Percentiles rank a stretch among this genome's conserved stretches.
These are phyloP conservation scores for Argynnis bischoffii DNA, from an alignment of 2,888 invertebrate species.

Conservation along the genomic window DNA sequence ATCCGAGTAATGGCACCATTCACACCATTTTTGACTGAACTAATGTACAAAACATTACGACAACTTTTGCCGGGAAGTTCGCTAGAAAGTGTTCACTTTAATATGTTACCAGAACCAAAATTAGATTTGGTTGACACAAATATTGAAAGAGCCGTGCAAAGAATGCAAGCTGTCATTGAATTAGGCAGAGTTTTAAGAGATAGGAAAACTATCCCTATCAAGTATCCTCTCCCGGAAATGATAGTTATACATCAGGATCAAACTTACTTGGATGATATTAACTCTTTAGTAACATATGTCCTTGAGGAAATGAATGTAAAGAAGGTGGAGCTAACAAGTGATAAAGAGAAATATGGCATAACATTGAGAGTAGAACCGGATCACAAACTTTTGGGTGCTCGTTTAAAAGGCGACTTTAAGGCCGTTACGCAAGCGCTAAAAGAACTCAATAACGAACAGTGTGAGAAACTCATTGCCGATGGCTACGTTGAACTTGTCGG, in stretches of 20 bases:
- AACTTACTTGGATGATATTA: conserved; percentile 89
- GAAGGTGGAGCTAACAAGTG: conserved; percentile 90
- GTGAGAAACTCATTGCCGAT: conserved; percentile 87
- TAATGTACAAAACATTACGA: conserved; percentile 95
- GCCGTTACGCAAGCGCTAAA: conserved; percentile 91
- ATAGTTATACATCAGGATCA: conserved; percentile 95
- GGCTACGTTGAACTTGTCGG: conserved; percentile 89
- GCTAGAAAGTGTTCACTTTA: conserved; percentile 93
- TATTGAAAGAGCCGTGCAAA: conserved; percentile 94
- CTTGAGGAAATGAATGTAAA: conserved; percentile 96
- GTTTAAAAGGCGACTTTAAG: conserved; percentile 95
- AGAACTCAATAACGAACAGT: conserved; percentile 87
- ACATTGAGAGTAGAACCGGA: conserved; percentile 96
- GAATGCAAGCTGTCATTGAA: conserved; percentile 98
- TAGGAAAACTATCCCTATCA: conserved; percentile 95
- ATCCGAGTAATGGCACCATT: conserved; percentile 97
- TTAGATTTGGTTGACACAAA: conserved; percentile 87
- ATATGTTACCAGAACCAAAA: conserved; percentile 92
- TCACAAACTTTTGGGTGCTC: conserved; percentile 93
- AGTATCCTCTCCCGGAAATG: conserved; percentile 97
- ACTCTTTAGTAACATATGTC: conserved; percentile 91
- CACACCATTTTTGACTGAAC: conserved; percentile 97
- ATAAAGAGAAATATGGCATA: conserved; percentile 96
- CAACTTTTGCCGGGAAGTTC: conserved; percentile 82
- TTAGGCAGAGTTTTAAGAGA: conserved; percentile 96